Conservation (phyloP, 2,888 invertebrate species). For the Endotricha flammealis region DNA sequence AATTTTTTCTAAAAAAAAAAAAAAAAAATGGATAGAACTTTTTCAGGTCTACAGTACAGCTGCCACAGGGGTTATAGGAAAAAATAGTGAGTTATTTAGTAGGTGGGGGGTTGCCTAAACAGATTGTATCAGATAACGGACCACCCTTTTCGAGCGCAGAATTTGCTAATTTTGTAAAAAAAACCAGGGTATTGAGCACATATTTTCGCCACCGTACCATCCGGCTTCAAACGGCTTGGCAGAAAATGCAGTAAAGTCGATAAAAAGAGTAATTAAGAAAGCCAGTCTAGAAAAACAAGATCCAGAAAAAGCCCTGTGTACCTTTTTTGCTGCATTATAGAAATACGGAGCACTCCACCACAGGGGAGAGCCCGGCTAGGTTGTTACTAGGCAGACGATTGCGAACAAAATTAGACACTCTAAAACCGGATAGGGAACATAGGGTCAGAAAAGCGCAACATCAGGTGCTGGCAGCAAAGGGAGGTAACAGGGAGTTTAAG, state of each 20-base stretch:
- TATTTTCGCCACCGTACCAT: constrained; percentile 11
- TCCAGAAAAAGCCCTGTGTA: too few species aligned
- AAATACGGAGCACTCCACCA: constrained; percentile 17
- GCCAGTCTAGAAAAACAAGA: too few species aligned
- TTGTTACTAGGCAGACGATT: constrained; percentile 14
- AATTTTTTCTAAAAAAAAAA: too few species aligned
- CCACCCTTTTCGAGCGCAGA: constrained; percentile 9
- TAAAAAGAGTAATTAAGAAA: background rate
- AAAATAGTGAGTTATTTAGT: background rate
- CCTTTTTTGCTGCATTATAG: constrained; percentile 18
- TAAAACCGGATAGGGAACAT: constrained; percentile 8
- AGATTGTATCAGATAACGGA: background rate
- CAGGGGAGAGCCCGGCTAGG: constrained; percentile 17
- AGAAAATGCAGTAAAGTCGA: constrained; percentile 4
- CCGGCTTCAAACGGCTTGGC: constrained; percentile 11
- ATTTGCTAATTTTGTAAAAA: constrained; percentile 4
- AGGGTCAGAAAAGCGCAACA: constrained; percentile 1
- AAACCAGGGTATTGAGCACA: constrained; percentile 2
- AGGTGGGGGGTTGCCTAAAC: constrained; percentile 2
- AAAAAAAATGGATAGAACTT: constrained; percentile 4
- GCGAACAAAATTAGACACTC: constrained; percentile 13
- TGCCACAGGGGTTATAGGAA: background rate
- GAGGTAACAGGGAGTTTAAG: background rate
- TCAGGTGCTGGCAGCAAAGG: constrained; percentile 1
- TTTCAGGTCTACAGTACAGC: background rate